Conservation (phyloP, 2,113 vertebrate genomes). For the Gobiocypris rarus region DNA sequence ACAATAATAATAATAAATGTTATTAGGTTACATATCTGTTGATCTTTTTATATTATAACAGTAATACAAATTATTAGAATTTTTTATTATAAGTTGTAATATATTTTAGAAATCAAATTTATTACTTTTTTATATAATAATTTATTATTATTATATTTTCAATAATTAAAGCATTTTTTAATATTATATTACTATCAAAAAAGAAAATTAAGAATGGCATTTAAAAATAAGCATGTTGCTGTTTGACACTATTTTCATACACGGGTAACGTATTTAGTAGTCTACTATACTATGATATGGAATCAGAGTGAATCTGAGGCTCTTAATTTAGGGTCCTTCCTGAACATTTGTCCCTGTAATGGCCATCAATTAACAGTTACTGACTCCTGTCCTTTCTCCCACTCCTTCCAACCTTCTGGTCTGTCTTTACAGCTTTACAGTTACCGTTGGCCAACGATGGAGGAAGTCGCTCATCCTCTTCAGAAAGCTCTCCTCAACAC, state of each 20-base stretch:
- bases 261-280: neutral
- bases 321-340: neutral
- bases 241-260: neutral
- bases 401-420: neutral
- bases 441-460: constrained; percentile 89
- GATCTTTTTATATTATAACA: no score
- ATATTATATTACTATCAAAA: neutral
- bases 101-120: neutral
- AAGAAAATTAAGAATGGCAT: neutral
- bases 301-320: no score
- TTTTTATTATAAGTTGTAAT: no score
- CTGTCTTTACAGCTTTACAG: constrained; percentile 78
- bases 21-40: no score
- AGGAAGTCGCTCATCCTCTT: constrained; percentile 85
- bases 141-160: no score
- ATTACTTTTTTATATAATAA: no score
- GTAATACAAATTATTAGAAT: no score
- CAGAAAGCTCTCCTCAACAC: constrained; percentile 88
- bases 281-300: neutral
- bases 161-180: no score
- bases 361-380: constrained; percentile 7
- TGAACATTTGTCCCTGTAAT: neutral
- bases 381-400: neutral
- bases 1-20: no score
- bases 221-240: no score